Conservation (phyloP, 2,113 vertebrate genomes). For the Dasyprocta punctata region DNA sequence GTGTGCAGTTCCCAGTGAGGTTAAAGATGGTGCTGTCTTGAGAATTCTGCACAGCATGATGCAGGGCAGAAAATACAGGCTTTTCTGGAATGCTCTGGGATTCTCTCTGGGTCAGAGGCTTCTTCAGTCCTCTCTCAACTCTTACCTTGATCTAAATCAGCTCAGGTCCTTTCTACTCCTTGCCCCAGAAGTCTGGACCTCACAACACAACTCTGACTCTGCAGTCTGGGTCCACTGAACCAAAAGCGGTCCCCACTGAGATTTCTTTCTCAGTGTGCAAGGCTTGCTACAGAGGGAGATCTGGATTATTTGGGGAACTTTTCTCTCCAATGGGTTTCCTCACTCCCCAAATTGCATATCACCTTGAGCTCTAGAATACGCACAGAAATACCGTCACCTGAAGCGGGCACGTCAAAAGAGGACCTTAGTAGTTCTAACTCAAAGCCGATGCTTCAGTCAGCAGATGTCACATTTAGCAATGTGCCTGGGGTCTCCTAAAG, state of each 20-base stretch:
- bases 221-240: neutral
- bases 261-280: neutral
- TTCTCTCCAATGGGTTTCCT: neutral
- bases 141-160: neutral
- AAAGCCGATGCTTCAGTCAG: fast-evolving
- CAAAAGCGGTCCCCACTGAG: neutral
- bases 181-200: neutral
- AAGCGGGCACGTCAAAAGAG: neutral
- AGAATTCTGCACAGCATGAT: neutral
- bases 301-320: neutral
- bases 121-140: neutral
- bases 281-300: neutral
- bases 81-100: neutral
- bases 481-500: neutral
- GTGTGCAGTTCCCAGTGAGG: neutral
- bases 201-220: neutral
- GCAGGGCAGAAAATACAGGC: neutral
- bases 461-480: fast-evolving
- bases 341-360: neutral
- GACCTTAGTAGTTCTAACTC: neutral
- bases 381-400: neutral
- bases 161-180: neutral
- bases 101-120: neutral
- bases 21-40: neutral
- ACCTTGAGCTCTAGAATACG: neutral